phyloP scores from a whole-genome alignment of 2,888 invertebrate species.

The Suillia variegata region DNA sequence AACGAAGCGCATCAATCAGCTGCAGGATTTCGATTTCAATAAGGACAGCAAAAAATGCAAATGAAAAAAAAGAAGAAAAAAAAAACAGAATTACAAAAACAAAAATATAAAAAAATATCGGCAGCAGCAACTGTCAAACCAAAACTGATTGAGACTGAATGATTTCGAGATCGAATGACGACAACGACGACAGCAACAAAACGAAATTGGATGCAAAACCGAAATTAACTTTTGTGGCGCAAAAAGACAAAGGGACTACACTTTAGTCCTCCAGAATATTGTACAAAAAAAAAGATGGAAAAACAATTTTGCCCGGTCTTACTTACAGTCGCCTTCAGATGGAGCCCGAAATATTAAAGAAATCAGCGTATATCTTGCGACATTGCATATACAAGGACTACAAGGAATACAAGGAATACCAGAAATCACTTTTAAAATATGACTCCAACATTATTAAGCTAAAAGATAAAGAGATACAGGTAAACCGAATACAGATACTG shows the following conservation, averaged over 20 bases:
- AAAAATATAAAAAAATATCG: background rate
- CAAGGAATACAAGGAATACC: no score
- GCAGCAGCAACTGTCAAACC: background rate
- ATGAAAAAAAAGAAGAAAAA: background rate
- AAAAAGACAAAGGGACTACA: background rate
- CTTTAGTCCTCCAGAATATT: background rate
- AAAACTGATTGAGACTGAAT: conserved; percentile 3
- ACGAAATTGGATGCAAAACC: conserved; percentile 1
- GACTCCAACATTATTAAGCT: no score
- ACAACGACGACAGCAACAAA: background rate
- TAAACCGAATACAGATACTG: no score
- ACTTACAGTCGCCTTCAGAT: no score
- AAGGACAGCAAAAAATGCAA: background rate
- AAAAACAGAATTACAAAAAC: no score
- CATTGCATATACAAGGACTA: no score
- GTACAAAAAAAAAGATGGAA: no score
- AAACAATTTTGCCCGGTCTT: no score
- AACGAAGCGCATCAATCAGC: conserved; percentile 18
- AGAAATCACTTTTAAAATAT: no score
- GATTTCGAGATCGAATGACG: conserved; percentile 1
- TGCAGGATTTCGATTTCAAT: conserved; percentile 13
- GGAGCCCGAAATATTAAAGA: no score
- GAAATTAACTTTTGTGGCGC: background rate
- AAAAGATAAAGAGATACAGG: no score
- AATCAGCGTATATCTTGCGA: no score